Evolutionary conservation across 2,888 invertebrate species (phyloP).

Genomic region (Stenodera caucasica): DNA sequence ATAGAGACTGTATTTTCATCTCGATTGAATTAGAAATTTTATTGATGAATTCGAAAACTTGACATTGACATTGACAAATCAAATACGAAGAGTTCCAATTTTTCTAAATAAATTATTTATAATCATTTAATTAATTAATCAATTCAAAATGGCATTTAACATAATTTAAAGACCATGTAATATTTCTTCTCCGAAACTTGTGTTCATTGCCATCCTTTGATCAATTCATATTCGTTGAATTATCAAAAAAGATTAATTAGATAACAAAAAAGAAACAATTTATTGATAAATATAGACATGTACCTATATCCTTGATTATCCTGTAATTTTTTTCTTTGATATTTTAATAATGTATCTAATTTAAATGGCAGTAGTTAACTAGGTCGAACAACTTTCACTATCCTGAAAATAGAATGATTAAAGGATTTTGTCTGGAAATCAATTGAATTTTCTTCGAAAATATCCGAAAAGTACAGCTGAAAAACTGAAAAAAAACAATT

Average conservation of each 20-base stretch:
- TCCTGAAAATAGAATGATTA: not conserved
- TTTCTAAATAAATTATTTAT: not conserved
- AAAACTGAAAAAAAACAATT: too few species aligned
- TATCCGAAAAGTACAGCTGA: too few species aligned
- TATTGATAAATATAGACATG: too few species aligned
- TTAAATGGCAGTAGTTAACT: conserved; percentile 6
- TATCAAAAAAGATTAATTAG: not conserved
- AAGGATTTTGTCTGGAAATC: too few species aligned
- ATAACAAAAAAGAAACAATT: not conserved
- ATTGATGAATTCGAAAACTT: not conserved
- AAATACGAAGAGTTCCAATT: not conserved
- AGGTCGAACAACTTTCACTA: conserved; percentile 3
- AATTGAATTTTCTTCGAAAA: too few species aligned
- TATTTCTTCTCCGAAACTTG: not conserved
- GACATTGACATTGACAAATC: not conserved
- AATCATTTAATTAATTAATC: not conserved
- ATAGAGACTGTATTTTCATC: too few species aligned
- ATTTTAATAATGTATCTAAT: not conserved
- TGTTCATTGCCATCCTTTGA: not conserved
- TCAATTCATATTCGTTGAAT: not conserved
- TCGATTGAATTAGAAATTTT: too few species aligned
- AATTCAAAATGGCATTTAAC: not conserved
- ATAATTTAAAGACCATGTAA: not conserved
- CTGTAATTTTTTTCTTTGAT: not conserved
- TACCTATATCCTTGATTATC: not conserved